A percentile compares a stretch with the other conserved stretches of the same genome.
Conservation (phyloP, 2,113 vertebrate species). For the Hemiscyllium ocellatum region DNA sequence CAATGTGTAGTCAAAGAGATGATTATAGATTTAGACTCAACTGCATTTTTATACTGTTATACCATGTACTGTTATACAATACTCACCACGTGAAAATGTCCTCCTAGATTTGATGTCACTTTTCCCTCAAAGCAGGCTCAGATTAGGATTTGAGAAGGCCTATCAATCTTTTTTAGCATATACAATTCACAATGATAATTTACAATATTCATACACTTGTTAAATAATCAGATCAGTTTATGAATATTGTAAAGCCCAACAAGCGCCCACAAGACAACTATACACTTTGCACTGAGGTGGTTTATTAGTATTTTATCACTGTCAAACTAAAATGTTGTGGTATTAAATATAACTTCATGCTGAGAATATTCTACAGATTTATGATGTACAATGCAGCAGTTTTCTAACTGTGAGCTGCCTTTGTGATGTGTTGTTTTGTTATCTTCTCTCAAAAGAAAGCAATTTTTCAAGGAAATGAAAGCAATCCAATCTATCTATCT, state of each 20-base stretch:
- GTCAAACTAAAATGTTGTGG: neutral
- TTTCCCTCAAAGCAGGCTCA: neutral
- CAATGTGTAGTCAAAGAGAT: neutral
- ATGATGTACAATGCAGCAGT: neutral
- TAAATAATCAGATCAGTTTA: neutral
- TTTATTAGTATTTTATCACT: neutral
- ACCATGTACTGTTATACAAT: too few relatives aligned
- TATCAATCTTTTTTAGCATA: neutral
- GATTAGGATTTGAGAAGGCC: neutral
- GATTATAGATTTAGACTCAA: neutral
- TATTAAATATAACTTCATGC: neutral
- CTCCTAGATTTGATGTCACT: neutral
- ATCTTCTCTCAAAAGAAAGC: neutral
- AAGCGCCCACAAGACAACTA: neutral
- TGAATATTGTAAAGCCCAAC: neutral
- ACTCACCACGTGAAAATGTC: neutral
- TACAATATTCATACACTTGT: neutral
- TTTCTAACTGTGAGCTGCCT: neutral
- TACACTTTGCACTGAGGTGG: too few relatives aligned
- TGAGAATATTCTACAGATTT: neutral
- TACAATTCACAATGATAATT: neutral
- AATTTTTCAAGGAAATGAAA: neutral
- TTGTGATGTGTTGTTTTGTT: neutral
- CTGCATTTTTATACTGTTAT: neutral
- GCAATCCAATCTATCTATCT: neutral